phyloP scores from a whole-genome alignment of 2,888 invertebrate species.

The Sphinx pinastri region DNA sequence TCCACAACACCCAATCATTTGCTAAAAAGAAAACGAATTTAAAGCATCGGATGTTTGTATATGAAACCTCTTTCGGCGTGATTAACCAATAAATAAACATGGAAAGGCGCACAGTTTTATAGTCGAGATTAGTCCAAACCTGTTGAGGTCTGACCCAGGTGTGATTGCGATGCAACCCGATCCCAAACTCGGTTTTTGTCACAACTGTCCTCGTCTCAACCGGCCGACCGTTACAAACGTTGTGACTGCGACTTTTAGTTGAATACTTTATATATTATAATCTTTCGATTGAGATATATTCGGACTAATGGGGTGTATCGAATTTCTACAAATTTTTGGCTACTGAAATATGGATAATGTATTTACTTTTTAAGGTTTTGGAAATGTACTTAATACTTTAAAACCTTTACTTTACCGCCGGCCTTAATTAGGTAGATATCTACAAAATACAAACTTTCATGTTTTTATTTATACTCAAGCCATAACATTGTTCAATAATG shows the following conservation, averaged over 20 bases:
- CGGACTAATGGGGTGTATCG: not conserved
- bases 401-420: too few relatives aligned
- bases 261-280: not conserved
- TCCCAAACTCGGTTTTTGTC: conserved; percentile 54
- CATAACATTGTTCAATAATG: too few relatives aligned
- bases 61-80: conserved; percentile 7
- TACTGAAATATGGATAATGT: not conserved
- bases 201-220: conserved; percentile 49
- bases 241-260: conserved; percentile 46
- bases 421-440: too few relatives aligned
- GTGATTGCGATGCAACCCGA: conserved; percentile 51
- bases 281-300: not conserved
- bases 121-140: conserved; percentile 31
- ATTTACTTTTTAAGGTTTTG: not conserved
- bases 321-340: conserved; percentile 4
- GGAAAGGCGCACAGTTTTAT: conserved; percentile 15
- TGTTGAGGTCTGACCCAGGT: conserved; percentile 35
- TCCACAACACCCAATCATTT: too few relatives aligned
- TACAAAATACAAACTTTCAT: too few relatives aligned
- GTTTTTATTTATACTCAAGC: too few relatives aligned
- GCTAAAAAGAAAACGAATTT: not conserved
- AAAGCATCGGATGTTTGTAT: not conserved
- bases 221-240: conserved; percentile 56
- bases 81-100: conserved; percentile 10
- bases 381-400: too few relatives aligned